Conservation (phyloP, 2,888 invertebrate genomes). For the Atherix ibis region DNA sequence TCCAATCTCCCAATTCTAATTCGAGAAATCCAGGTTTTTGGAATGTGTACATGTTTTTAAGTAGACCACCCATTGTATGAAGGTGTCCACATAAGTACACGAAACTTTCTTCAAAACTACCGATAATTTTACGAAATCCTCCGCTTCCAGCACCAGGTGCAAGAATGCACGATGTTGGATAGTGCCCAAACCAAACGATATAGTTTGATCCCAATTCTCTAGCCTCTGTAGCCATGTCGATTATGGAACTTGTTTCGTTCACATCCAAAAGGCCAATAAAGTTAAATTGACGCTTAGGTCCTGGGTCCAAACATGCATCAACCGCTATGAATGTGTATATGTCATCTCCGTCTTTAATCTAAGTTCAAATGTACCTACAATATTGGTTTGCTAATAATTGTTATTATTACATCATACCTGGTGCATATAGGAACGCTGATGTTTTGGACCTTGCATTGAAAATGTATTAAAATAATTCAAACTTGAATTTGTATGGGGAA, state of each 20-base stretch:
- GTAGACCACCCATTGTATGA: constrained; percentile 64
- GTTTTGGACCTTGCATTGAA: constrained; percentile 56
- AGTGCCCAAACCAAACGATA: constrained; percentile 76
- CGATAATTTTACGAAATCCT: constrained; percentile 41
- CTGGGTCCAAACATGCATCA: constrained; percentile 77
- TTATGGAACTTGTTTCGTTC: constrained; percentile 41
- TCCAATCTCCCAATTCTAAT: constrained; percentile 85
- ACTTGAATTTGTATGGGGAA: constrained; percentile 46
- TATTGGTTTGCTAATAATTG: neutral
- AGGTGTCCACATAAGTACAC: constrained; percentile 83
- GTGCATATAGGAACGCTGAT: constrained; percentile 60
- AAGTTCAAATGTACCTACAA: too few relatives aligned
- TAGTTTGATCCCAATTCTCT: constrained; percentile 37
- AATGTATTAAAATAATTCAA: constrained; percentile 63
- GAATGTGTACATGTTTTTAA: constrained; percentile 72
- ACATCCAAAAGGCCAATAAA: constrained; percentile 61
- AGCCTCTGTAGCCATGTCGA: constrained; percentile 40
- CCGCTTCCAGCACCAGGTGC: constrained; percentile 36
- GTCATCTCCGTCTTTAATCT: constrained; percentile 35
- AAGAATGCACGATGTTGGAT: constrained; percentile 76
- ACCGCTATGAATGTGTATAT: constrained; percentile 68
- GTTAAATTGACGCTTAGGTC: constrained; percentile 75
- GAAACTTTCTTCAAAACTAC: constrained; percentile 42
- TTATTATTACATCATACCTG: constrained; percentile 30
- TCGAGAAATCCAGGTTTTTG: constrained; percentile 73